Evolutionary conservation across 2,888 invertebrate genomes (phyloP).

Genomic region (Oligia strigilis): DNA sequence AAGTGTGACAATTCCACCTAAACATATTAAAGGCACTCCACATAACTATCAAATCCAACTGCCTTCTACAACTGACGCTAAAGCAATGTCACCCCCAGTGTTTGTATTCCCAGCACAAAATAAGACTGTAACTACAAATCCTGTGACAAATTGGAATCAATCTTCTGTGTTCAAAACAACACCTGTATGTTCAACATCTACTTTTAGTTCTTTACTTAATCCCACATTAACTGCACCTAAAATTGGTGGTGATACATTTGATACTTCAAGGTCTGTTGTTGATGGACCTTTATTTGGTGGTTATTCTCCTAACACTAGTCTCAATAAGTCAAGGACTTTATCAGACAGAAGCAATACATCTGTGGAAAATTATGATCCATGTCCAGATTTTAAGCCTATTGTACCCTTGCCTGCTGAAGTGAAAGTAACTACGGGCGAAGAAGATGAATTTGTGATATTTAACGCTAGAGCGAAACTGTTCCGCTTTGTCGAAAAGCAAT

Average conservation of each 20-base stretch:
- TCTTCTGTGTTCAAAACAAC: slow-evolving; percentile 74
- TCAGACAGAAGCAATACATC: slow-evolving; percentile 89
- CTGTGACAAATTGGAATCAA: slow-evolving; percentile 78
- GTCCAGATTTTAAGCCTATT: slow-evolving; percentile 96
- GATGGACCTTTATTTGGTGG: slow-evolving; percentile 75
- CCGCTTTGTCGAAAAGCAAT: slow-evolving; percentile 95
- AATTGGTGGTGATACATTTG: slow-evolving; percentile 63
- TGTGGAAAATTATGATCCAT: slow-evolving; percentile 93
- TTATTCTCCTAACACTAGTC: slow-evolving; percentile 80
- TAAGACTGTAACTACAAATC: slow-evolving; percentile 68
- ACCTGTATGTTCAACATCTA: slow-evolving; percentile 60
- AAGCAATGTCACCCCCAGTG: slow-evolving; percentile 76
- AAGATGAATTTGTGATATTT: slow-evolving; percentile 94
- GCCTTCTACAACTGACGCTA: slow-evolving; percentile 84
- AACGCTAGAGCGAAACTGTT: slow-evolving; percentile 95
- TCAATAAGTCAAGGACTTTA: slow-evolving; percentile 87
- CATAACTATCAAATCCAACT: slow-evolving; percentile 94
- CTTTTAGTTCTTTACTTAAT: slow-evolving; percentile 56
- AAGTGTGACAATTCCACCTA: slow-evolving; percentile 95
- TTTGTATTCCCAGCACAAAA: slow-evolving; percentile 80
- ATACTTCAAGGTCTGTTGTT: slow-evolving; percentile 75
- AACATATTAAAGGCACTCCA: slow-evolving; percentile 92
- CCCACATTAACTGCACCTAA: slow-evolving; percentile 62
- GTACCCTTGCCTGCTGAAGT: slow-evolving; percentile 96
- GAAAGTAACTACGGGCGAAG: slow-evolving; percentile 95